Evolutionary conservation across 2,797 vertebrate species (phyloP).

Genomic region (Sebastes hubbsi): DNA sequence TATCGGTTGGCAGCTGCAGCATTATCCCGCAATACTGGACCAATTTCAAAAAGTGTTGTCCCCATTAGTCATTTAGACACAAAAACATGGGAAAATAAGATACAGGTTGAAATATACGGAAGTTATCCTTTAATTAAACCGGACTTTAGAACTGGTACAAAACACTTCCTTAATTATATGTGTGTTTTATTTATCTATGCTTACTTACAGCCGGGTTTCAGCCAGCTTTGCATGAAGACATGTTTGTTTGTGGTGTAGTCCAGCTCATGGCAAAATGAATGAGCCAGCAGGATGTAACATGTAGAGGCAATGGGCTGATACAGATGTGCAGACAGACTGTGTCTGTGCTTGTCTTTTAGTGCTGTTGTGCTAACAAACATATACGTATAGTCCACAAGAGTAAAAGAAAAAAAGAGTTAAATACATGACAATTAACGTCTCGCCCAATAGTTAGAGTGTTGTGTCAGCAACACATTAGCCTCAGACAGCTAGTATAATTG

Average conservation of each 20-base stretch:
- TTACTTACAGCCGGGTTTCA: not conserved
- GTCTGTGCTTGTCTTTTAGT: not conserved
- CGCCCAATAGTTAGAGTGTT: not conserved
- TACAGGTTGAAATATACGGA: too few species aligned
- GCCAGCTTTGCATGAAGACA: not conserved
- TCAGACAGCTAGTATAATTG: not conserved
- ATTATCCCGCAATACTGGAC: too few species aligned
- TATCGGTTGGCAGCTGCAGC: too few species aligned
- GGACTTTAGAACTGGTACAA: not conserved
- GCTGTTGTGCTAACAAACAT: not conserved
- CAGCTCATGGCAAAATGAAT: not conserved
- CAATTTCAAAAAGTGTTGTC: too few species aligned
- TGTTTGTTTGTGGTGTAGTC: conserved; percentile 14
- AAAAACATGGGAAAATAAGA: too few species aligned
- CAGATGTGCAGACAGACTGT: not conserved
- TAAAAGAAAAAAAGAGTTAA: too few species aligned
- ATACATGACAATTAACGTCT: not conserved
- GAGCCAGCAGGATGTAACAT: conserved; percentile 20
- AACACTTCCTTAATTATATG: not conserved
- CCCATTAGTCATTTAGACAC: too few species aligned
- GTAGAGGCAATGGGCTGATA: not conserved
- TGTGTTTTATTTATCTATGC: not conserved
- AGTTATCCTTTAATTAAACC: not conserved
- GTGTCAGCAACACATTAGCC: not conserved
- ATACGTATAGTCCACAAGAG: not conserved